Conservation (phyloP, 2,113 vertebrate genomes). For the Sinocyclocheilus maitianheensis region DNA sequence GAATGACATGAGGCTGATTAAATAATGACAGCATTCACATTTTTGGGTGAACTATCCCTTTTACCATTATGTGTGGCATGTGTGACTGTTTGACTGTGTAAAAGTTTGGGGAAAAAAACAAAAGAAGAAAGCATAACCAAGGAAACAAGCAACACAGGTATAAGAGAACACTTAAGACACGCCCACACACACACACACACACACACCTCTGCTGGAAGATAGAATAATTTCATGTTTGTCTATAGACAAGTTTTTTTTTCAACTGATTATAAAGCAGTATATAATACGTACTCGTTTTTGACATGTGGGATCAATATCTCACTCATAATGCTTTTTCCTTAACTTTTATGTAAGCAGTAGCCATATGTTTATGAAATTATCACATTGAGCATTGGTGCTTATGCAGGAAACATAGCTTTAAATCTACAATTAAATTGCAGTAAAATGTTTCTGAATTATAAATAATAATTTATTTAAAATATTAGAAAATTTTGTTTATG, state of each 20-base stretch:
- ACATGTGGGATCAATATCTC: background rate
- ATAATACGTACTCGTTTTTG: background rate
- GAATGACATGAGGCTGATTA: too few relatives aligned
- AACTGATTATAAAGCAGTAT: background rate
- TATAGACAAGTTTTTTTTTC: too few relatives aligned
- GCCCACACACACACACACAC: slow-evolving; percentile 66
- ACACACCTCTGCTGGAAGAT: background rate
- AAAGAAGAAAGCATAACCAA: background rate
- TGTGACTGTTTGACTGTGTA: background rate
- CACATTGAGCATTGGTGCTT: background rate
- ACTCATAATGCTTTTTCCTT: background rate
- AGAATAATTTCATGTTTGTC: background rate
- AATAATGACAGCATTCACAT: too few relatives aligned
- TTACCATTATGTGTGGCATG: background rate
- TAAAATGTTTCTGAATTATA: too few relatives aligned
- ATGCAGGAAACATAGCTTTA: too few relatives aligned
- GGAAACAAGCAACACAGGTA: background rate
- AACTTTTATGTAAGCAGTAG: too few relatives aligned
- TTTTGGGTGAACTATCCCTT: background rate
- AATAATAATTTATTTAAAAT: too few relatives aligned
- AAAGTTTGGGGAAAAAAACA: background rate
- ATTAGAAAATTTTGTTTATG: too few relatives aligned
- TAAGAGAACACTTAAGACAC: background rate
- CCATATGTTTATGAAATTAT: background rate
- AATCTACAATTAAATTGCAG: too few relatives aligned